These are phyloP conservation scores for Typhlichthys eigenmanni DNA, from an alignment of 2,797 vertebrate genomes.

Conservation along the genomic window DNA sequence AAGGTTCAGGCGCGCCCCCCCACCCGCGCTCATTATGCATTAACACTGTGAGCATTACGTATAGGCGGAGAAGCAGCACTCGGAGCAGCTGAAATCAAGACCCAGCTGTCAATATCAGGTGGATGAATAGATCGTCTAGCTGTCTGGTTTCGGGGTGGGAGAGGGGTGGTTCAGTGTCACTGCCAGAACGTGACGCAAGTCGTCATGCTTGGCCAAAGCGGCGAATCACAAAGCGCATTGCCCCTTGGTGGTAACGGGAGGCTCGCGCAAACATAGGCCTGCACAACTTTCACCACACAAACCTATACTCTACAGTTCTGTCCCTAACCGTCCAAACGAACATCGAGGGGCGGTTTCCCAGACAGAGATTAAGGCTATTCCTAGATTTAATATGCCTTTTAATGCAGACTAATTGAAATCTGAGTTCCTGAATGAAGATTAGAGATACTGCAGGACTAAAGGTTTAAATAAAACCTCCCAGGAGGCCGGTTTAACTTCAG, in stretches of 20 bases:
- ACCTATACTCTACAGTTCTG: not conserved
- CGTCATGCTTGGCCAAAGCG: constrained; percentile 24
- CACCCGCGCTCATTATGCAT: constrained; percentile 28
- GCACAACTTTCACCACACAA: constrained; percentile 6
- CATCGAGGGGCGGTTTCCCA: too few relatives aligned
- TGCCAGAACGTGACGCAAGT: constrained; percentile 22
- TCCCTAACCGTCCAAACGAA: not conserved
- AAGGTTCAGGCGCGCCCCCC: not conserved
- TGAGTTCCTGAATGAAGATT: too few relatives aligned
- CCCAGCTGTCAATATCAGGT: constrained; percentile 64
- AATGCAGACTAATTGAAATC: too few relatives aligned
- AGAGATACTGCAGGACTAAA: too few relatives aligned
- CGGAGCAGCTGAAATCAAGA: constrained; percentile 54
- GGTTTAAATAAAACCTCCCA: too few relatives aligned
- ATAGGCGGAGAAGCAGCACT: constrained; percentile 24
- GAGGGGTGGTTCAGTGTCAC: constrained; percentile 21
- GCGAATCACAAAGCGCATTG: constrained; percentile 38
- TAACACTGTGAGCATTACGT: constrained; percentile 21
- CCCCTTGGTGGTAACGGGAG: constrained; percentile 49
- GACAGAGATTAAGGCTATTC: too few relatives aligned
- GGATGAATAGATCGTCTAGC: constrained; percentile 21
- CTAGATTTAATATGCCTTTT: too few relatives aligned
- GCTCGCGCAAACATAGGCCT: constrained; percentile 58
- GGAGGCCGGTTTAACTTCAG: too few relatives aligned
- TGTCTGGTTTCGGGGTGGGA: constrained; percentile 5